Conservation (phyloP, 1,140 invertebrate species). For the Drosophila insularis region DNA sequence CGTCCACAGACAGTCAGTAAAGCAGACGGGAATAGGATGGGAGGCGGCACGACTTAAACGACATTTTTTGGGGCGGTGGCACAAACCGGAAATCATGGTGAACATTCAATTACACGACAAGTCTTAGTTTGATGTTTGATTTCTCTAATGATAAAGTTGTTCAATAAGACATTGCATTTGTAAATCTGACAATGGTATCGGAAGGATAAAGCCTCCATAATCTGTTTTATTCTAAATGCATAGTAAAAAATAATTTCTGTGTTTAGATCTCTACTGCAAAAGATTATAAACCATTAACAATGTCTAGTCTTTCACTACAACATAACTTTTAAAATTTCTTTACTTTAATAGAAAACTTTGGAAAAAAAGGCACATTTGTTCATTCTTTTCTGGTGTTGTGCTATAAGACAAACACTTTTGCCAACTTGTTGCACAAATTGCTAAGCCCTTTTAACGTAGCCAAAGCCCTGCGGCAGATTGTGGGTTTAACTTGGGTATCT, state of each 20-base stretch:
- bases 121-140: constrained; percentile 39
- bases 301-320: no score
- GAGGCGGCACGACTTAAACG: constrained; percentile 29
- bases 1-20: not conserved
- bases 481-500: constrained; percentile 33
- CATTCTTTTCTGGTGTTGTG: constrained; percentile 40
- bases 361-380: no score
- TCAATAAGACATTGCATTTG: constrained; percentile 41
- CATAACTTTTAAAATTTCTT: no score
- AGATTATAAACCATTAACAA: no score
- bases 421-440: constrained; percentile 3
- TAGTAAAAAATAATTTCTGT: no score
- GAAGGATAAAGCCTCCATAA: no score
- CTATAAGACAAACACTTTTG: not conserved
- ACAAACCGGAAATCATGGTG: constrained; percentile 14
- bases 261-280: no score
- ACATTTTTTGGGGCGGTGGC: constrained; percentile 22
- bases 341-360: no score
- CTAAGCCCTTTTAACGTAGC: not conserved
- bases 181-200: no score
- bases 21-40: constrained; percentile 19
- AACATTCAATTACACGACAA: constrained; percentile 66
- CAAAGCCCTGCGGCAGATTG: constrained; percentile 24
- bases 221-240: no score
- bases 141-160: constrained; percentile 49